Evolutionary conservation across 2,888 invertebrate species (phyloP).

Genomic region (Pammene fasciana): DNA sequence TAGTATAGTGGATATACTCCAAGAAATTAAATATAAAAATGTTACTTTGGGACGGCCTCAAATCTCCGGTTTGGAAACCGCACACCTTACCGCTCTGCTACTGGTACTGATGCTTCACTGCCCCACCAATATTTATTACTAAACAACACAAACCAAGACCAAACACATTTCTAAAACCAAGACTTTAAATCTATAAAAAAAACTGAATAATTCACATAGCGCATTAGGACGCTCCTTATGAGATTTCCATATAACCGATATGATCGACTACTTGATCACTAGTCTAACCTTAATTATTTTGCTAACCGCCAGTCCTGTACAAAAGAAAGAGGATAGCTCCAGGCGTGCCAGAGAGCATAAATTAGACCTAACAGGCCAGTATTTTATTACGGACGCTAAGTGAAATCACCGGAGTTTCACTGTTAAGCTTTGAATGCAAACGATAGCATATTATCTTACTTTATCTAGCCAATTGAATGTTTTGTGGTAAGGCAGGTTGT

Average conservation of each 20-base stretch:
- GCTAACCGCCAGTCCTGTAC: constrained; percentile 32
- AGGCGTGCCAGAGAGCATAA: constrained; percentile 48
- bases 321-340: constrained; percentile 47
- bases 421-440: constrained; percentile 48
- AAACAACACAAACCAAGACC: no score
- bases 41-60: no score
- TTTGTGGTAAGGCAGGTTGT: constrained; percentile 21
- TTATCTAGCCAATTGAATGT: constrained; percentile 36
- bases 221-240: constrained; percentile 13
- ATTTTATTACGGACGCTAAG: constrained; percentile 55
- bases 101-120: no score
- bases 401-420: constrained; percentile 51
- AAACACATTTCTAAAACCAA: no score
- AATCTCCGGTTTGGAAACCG: no score
- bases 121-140: no score
- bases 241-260: constrained; percentile 22
- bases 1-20: no score
- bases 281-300: constrained; percentile 37
- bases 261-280: constrained; percentile 15
- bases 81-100: no score
- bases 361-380: constrained; percentile 52
- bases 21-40: no score
- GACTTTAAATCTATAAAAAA: neutral
- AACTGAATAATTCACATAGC: neutral
- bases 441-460: constrained; percentile 47